A percentile compares a stretch with the other conserved stretches of the same genome.
Conservation (phyloP, 2,888 invertebrate genomes). For the Operophtera brumata region DNA sequence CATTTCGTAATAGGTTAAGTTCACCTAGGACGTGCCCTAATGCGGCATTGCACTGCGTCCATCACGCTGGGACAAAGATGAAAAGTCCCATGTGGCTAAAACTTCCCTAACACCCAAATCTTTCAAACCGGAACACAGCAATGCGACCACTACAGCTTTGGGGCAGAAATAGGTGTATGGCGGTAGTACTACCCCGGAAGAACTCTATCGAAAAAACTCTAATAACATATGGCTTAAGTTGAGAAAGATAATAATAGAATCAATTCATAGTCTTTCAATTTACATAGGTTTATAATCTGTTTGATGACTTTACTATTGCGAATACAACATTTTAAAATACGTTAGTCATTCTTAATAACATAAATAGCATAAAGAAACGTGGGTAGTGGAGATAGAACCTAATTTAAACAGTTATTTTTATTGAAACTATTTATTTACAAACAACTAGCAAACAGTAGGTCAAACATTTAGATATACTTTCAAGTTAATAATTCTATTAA, state of each 20-base stretch:
- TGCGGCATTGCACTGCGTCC: too few species aligned
- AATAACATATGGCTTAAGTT: too few species aligned
- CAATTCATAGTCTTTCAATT: background rate
- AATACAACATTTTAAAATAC: background rate
- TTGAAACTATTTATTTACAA: background rate
- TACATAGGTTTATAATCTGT: background rate
- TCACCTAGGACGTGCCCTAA: too few species aligned
- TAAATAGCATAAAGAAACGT: background rate
- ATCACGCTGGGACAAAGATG: too few species aligned
- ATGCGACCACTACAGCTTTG: too few species aligned
- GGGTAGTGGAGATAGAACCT: background rate
- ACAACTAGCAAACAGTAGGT: background rate
- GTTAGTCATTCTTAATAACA: background rate
- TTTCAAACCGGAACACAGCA: too few species aligned
- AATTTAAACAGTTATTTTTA: background rate
- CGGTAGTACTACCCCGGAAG: too few species aligned
- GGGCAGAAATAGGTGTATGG: too few species aligned
- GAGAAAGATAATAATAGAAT: background rate
- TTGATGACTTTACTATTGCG: background rate
- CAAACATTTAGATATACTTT: background rate
- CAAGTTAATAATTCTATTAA: constrained; percentile 8
- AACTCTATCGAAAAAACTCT: too few species aligned
- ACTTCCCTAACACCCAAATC: too few species aligned
- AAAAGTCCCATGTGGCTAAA: too few species aligned
- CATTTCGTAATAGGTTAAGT: too few species aligned